Conservation (phyloP, 2,888 invertebrate genomes). For the Smittia sp. region DNA sequence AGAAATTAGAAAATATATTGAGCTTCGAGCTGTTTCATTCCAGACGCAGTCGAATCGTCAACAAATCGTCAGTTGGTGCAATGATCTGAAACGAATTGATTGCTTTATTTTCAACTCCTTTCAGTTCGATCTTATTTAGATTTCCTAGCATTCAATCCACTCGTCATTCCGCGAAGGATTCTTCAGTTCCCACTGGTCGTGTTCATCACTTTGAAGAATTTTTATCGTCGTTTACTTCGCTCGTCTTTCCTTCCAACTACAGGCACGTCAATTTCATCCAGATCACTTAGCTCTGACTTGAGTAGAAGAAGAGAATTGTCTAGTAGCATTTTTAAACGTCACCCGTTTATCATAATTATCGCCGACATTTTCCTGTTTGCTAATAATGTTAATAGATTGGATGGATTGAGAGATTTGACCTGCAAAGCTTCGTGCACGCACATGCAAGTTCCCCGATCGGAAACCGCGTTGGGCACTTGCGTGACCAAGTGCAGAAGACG, state of each 20-base stretch:
- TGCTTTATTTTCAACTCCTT: too few species aligned
- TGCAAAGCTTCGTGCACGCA: background rate
- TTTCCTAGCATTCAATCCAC: background rate
- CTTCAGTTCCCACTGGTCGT: background rate
- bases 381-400: conserved; percentile 35
- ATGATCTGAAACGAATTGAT: too few species aligned
- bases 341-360: conserved; percentile 40
- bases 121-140: too few species aligned
- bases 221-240: conserved; percentile 3
- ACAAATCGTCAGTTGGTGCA: too few species aligned
- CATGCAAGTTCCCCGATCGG: background rate
- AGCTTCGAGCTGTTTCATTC: too few species aligned
- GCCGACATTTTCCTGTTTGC: conserved; percentile 37
- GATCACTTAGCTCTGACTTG: background rate
- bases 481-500: too few species aligned
- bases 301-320: background rate
- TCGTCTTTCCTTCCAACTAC: background rate
- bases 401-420: conserved; percentile 18
- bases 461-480: too few species aligned
- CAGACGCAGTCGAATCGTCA: too few species aligned
- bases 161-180: too few species aligned
- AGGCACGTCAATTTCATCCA: background rate
- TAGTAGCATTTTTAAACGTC: conserved; percentile 31
- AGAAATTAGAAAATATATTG: too few species aligned
- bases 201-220: background rate